Evolutionary conservation across 2,113 vertebrate species (phyloP), one percentile per base, ranked within the genome.

Genomic region (Heterocephalus glaber): DNA sequence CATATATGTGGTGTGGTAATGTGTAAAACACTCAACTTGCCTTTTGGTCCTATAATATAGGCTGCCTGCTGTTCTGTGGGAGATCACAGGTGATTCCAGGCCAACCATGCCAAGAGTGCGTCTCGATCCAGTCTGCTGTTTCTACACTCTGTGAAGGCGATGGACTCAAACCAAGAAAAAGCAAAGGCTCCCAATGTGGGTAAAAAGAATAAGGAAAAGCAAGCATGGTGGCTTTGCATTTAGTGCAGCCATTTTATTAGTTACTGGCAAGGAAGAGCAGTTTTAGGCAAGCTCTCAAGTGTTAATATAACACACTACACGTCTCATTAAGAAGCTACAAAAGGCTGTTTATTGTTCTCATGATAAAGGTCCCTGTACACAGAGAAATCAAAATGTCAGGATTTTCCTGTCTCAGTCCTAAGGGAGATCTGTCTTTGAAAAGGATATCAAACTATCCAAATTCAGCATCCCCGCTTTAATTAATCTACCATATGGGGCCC

Each of bases 391-490:
- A 93, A 98, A 95, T 94, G 77, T 89, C 91, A 95, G 76, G 49
- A 86, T 95, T 96, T 95, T 93, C 89, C 86, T 65, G 35, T 72
- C 79, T 89, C 16, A 2, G 65, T 96, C 91, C 86, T 88, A 38
- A 56, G 95, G 90, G 95, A 94, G 44, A 86, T 72, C 26, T 33
- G 33, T 74, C 89, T 97, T 89, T 85, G 20, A 93, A 86, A 38
- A 97, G 41, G 79, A n/a, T 89, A 83, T 93, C 86, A 87, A 82
- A 86, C 49, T 76, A 86, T 44, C 86, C 60, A 85, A 95, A 94
- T 83, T 81, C 91, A 89, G 94, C 81, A 95, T 92, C 56, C 13
- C 56, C 44, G 35, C 65, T 97, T 97, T 93, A 97, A 97, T 97
- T 93, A 95, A 76, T 72, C 44, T 44, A 93, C 86, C 95, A 95